These are phyloP conservation scores for Brassicogethes aeneus DNA, from an alignment of 2,888 invertebrate species.

Conservation along the genomic window DNA sequence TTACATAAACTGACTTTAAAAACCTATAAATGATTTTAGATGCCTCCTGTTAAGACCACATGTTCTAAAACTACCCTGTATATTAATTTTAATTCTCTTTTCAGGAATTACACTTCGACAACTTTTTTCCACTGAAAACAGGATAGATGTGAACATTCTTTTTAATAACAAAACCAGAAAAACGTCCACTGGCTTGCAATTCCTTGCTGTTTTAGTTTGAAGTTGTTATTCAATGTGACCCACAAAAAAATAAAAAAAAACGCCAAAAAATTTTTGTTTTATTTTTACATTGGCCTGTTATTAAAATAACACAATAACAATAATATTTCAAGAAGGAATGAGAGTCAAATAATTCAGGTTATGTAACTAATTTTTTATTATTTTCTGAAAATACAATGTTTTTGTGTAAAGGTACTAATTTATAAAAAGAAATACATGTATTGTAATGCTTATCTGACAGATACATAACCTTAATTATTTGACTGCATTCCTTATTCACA, in stretches of 20 bases:
- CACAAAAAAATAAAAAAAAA: conserved; percentile 14
- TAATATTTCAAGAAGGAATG: not conserved
- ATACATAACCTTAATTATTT: too few species aligned
- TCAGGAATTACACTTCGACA: conserved; percentile 19
- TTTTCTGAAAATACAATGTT: too few species aligned
- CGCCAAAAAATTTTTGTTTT: conserved; percentile 7
- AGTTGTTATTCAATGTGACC: conserved; percentile 10
- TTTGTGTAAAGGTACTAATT: too few species aligned
- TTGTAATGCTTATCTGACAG: too few species aligned
- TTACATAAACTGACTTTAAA: too few species aligned
- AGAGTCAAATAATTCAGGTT: not conserved
- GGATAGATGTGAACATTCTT: conserved; percentile 15
- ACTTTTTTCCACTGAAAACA: conserved; percentile 12
- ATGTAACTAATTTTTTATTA: too few species aligned
- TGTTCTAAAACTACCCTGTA: too few species aligned
- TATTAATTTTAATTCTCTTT: too few species aligned
- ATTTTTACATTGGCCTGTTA: not conserved
- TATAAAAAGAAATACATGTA: too few species aligned
- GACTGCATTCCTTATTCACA: too few species aligned
- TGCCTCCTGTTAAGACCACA: too few species aligned
- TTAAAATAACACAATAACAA: not conserved
- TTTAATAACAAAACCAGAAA: conserved; percentile 16
- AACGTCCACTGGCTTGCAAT: conserved; percentile 14
- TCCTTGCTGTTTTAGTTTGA: conserved; percentile 13
- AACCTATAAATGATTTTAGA: too few species aligned